These are phyloP conservation scores for Struthio camelus DNA, from an alignment of 2,113 vertebrate genomes.

Conservation along the genomic window DNA sequence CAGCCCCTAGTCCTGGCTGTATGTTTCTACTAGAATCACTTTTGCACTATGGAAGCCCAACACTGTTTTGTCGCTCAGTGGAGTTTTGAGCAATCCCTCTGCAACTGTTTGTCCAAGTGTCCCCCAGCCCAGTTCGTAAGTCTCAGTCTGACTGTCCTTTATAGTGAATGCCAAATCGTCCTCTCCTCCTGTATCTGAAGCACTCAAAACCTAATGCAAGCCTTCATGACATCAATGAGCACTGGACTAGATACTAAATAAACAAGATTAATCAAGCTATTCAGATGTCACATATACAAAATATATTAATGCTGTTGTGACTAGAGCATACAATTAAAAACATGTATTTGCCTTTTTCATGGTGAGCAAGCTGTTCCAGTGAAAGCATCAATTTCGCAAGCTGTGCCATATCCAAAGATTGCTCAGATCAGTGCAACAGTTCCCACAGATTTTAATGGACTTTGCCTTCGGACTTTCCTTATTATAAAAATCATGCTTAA, in stretches of 20 bases:
- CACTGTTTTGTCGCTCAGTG: not conserved
- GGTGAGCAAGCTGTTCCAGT: not conserved
- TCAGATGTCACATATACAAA: not conserved
- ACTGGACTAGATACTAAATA: not conserved
- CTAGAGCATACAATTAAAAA: not conserved
- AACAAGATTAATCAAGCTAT: not conserved
- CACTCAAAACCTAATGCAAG: not conserved
- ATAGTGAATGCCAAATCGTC: not conserved
- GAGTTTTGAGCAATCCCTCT: not conserved
- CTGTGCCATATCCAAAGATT: not conserved
- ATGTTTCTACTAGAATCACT: not conserved
- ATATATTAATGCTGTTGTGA: not conserved
- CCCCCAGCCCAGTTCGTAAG: not conserved
- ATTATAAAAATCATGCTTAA: not conserved
- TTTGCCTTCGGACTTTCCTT: not conserved
- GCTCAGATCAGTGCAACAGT: not conserved
- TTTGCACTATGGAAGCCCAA: not conserved
- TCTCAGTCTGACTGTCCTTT: not conserved
- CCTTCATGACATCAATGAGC: not conserved
- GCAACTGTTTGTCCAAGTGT: not conserved
- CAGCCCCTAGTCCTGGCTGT: not conserved
- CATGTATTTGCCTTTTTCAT: not conserved
- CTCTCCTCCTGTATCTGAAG: not conserved
- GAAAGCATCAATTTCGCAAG: not conserved
- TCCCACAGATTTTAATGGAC: not conserved